Conservation (phyloP, 2,113 vertebrate genomes). For the Brachirus orientalis region DNA sequence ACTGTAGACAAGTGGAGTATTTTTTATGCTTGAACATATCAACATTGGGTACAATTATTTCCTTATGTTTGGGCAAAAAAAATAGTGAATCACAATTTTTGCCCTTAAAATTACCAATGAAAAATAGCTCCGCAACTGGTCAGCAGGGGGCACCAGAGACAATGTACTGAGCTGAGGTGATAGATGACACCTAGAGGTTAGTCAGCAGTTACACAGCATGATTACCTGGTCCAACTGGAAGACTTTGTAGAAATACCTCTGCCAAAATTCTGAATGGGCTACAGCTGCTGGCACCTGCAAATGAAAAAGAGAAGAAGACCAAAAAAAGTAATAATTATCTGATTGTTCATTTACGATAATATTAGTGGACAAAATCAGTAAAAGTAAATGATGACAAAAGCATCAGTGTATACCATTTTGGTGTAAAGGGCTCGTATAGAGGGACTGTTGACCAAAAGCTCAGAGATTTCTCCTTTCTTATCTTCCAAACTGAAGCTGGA, state of each 20-base stretch:
- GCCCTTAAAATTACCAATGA: not conserved
- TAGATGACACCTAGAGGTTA: not conserved
- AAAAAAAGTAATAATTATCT: not conserved
- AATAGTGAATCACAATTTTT: not conserved
- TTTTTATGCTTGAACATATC: not conserved
- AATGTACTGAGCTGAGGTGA: not conserved
- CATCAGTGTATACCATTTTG: conserved; percentile 88
- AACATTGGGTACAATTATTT: too few relatives aligned
- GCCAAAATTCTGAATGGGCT: conserved; percentile 95
- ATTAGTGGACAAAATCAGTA: not conserved
- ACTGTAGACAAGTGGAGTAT: not conserved
- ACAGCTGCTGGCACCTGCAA: conserved; percentile 94
- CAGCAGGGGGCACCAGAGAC: conserved; percentile 63
- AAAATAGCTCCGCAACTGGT: not conserved
- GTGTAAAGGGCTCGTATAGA: conserved; percentile 95
- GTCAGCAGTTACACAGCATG: not conserved
- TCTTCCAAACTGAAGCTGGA: conserved; percentile 89
- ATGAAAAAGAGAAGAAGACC: not conserved
- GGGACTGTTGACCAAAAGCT: conserved; percentile 91
- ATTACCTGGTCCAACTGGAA: conserved; percentile 94
- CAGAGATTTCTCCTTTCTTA: conserved; percentile 91
- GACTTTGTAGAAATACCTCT: conserved; percentile 97
- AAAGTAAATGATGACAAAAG: not conserved
- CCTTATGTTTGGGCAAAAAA: not conserved
- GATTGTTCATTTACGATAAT: not conserved